phyloP scores from a whole-genome alignment of 2,797 vertebrate species.

The Dicrostonyx torquatus region DNA sequence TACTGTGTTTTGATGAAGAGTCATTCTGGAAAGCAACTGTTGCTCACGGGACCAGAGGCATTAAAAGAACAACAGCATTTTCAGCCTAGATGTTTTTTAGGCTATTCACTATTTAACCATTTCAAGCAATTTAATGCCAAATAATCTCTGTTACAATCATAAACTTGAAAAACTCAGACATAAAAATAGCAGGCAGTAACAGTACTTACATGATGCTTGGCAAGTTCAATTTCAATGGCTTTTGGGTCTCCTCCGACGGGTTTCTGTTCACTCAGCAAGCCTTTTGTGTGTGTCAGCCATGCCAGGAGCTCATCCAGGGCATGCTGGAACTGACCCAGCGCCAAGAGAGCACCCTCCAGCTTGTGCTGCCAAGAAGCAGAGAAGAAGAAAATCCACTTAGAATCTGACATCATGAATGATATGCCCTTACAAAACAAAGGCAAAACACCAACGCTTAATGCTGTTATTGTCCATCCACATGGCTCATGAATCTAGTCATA shows the following conservation, averaged over 20 bases:
- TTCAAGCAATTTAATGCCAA: slow-evolving; percentile 36
- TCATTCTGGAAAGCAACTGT: neutral
- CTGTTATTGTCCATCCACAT: neutral
- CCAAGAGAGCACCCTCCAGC: slow-evolving; percentile 96
- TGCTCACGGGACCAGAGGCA: neutral
- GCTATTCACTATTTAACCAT: neutral
- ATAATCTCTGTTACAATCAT: neutral
- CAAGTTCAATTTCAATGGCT: slow-evolving; percentile 98
- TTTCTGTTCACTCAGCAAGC: slow-evolving; percentile 95
- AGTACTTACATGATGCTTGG: slow-evolving; percentile 96
- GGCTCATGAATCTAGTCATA: neutral
- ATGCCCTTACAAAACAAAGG: slow-evolving; percentile 45
- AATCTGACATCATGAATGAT: neutral
- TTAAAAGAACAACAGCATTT: neutral
- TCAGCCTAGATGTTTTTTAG: neutral
- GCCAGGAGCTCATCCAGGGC: slow-evolving; percentile 96
- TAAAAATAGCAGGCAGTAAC: slow-evolving; percentile 2
- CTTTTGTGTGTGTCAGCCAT: slow-evolving; percentile 97
- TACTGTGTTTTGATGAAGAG: neutral
- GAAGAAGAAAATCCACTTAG: neutral
- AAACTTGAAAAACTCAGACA: slow-evolving; percentile 1
- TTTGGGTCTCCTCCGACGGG: slow-evolving; percentile 96
- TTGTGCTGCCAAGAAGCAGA: slow-evolving; percentile 91
- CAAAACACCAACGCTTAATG: slow-evolving; percentile 59
- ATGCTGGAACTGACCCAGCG: slow-evolving; percentile 98